Percentiles rank a stretch among this genome's conserved stretches.
These are phyloP conservation scores for Mormyrus hasselquistii DNA, from an alignment of 2,797 vertebrate genomes.

Conservation along the genomic window DNA sequence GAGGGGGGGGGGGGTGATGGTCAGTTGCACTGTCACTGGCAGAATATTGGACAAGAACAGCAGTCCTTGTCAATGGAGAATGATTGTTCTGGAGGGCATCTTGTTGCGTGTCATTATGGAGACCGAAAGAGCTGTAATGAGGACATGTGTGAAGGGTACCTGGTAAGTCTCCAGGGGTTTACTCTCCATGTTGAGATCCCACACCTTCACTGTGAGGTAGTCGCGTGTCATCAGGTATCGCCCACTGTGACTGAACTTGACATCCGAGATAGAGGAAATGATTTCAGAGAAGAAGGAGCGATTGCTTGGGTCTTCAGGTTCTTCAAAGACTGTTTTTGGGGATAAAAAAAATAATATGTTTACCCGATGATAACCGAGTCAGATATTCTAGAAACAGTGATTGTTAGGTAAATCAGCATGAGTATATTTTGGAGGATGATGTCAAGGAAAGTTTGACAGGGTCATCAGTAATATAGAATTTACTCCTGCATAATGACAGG, in stretches of 20 bases:
- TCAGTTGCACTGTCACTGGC: not conserved
- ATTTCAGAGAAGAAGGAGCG: conserved; percentile 94
- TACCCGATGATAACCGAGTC: not conserved
- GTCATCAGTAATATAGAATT: not conserved
- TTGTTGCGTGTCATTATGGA: not conserved
- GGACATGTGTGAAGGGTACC: conserved; percentile 49
- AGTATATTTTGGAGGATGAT: not conserved
- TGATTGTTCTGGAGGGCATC: not conserved
- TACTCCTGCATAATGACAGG: not conserved
- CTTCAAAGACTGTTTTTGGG: conserved; percentile 76
- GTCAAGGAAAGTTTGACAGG: not conserved
- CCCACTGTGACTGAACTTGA: conserved; percentile 94
- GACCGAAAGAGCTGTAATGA: not conserved
- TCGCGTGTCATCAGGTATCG: conserved; percentile 94
- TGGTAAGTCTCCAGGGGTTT: conserved; percentile 91
- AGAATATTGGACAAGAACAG: not conserved
- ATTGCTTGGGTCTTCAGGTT: conserved; percentile 90
- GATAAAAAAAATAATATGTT: not conserved
- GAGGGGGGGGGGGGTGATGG: not conserved
- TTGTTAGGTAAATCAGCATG: not conserved
- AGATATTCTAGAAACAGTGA: not conserved
- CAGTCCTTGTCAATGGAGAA: not conserved
- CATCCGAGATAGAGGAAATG: conserved; percentile 93
- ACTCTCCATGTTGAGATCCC: conserved; percentile 97
- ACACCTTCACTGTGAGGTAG: conserved; percentile 94